A percentile compares a stretch with the other conserved stretches of the same genome.
Conservation (phyloP, 1,140 invertebrate genomes). For the Thaumatotibia leucotreta region DNA sequence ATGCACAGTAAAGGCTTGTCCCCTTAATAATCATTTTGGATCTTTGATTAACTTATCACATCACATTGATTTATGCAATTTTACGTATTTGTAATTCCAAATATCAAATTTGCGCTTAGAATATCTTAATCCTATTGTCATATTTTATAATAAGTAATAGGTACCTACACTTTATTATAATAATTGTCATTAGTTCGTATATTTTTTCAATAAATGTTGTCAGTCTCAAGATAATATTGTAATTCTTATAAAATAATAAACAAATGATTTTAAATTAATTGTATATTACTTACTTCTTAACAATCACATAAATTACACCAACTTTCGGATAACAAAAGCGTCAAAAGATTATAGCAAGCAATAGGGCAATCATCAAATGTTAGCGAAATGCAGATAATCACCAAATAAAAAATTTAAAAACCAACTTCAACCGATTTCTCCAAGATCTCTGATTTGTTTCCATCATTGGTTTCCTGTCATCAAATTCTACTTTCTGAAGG, state of each 20-base stretch:
- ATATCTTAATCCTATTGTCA: constrained; percentile 31
- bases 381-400: too few species aligned
- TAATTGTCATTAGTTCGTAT: constrained; percentile 35
- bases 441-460: too few species aligned
- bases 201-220: constrained; percentile 28
- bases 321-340: too few species aligned
- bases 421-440: too few species aligned
- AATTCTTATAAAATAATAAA: constrained; percentile 46
- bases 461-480: too few species aligned
- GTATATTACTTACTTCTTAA: not conserved
- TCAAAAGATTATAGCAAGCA: too few species aligned
- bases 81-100: constrained; percentile 35
- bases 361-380: too few species aligned
- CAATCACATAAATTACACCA: too few species aligned
- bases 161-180: constrained; percentile 40
- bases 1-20: not conserved
- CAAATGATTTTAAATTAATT: constrained; percentile 29
- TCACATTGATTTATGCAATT: constrained; percentile 17
- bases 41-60: constrained; percentile 51
- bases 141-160: constrained; percentile 34
- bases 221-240: constrained; percentile 36
- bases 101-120: constrained; percentile 34
- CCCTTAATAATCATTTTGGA: constrained; percentile 31
- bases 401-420: too few species aligned
- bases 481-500: too few species aligned